Conservation (phyloP, 2,888 invertebrate genomes). For the Pheosia tremula region DNA sequence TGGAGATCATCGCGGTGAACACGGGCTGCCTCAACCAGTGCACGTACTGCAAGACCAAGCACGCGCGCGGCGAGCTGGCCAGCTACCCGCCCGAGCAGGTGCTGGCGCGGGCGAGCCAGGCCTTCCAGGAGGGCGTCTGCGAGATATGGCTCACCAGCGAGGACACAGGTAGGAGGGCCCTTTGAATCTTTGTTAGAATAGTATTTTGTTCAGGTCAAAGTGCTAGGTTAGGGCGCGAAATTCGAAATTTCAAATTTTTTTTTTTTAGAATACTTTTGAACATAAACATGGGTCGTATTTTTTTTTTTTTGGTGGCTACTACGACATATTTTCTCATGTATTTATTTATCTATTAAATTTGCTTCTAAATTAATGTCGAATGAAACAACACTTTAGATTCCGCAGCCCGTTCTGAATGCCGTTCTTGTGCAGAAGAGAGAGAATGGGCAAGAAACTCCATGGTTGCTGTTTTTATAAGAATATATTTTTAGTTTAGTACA, state of each 20-base stretch:
- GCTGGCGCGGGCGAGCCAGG: conserved; percentile 92
- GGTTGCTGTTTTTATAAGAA: no score
- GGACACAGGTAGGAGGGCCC: conserved; percentile 90
- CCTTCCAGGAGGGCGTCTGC: conserved; percentile 95
- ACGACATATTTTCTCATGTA: no score
- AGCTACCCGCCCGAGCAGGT: conserved; percentile 97
- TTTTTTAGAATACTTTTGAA: no score
- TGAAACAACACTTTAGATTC: no score
- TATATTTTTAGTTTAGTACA: no score
- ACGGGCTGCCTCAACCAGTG: conserved; percentile 99
- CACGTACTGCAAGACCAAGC: conserved; percentile 99
- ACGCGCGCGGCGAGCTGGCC: conserved; percentile 98
- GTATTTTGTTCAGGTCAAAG: background rate
- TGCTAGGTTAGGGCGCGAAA: background rate
- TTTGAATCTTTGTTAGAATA: background rate
- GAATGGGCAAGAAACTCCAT: no score
- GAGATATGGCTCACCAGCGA: conserved; percentile 99
- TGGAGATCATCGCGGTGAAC: conserved; percentile 98
- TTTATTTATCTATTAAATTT: no score
- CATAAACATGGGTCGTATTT: no score
- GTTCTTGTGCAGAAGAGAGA: no score
- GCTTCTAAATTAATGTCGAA: no score
- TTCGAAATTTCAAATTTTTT: background rate
- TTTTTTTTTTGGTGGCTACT: no score
- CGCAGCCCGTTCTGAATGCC: no score